Evolutionary conservation across 1,140 invertebrate species (phyloP), one percentile per base, ranked within the genome.

Genomic region (Argopecten irradians): DNA sequence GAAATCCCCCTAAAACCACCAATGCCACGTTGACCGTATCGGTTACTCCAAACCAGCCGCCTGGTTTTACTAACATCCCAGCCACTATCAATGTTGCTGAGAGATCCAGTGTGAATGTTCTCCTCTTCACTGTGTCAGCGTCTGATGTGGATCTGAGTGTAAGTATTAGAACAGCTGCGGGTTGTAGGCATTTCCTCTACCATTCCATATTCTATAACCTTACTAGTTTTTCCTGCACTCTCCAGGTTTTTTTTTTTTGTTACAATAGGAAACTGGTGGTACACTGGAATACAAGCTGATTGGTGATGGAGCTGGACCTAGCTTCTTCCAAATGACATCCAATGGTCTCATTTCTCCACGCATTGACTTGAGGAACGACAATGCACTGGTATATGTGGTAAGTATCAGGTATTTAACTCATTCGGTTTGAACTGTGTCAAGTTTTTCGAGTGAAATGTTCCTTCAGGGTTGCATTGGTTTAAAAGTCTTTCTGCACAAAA

Each of bases 1-100:
- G 98, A 7, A 96, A 96, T 84, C 98, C 98, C 16, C 94, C 97
- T 0, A 96, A 99, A 46, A 97, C 97, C 83, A 97, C 97, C 0
- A 97, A 97, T 7, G 97, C 97, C 1, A 97, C 97, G 0, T 82
- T 94, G 82, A 92, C 36, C 1, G 85, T 94, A 14, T 46, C 28
- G 16, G 90, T 94, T n/a, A 71, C 32, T 22, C 89, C 87, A 46
- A 87, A 91, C 39, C 34, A 82, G 14, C 28, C 82, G 7, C 92
- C 92, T 28, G 13, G 28, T 14, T 92, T 92, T 85, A 34, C 83
- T 2, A 87, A 90, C n/a, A 83, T 89, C 11, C 92, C 92, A 14
- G 90, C 88, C 33, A 82, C 33, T 22, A 89, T 88, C 13, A 28
- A 39, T 14, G 71, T 90, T 14, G 41, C 86, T 3, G 93, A 93